Conservation (phyloP, 2,113 vertebrate genomes). For the Rhodinocichla rosea region DNA sequence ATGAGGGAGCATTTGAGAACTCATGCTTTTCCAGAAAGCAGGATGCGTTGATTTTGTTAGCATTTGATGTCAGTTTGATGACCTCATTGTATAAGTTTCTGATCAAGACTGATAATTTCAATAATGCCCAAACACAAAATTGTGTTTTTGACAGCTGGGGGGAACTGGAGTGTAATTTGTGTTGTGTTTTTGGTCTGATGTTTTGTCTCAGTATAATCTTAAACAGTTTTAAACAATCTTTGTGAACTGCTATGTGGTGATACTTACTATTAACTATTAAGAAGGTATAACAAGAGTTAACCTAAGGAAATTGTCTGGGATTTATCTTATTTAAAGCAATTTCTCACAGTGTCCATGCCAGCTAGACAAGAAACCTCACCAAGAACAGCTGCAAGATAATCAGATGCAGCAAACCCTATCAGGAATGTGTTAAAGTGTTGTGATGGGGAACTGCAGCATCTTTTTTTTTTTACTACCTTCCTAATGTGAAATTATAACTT, state of each 20-base stretch:
- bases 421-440: background rate
- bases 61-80: background rate
- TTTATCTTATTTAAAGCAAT: background rate
- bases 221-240: background rate
- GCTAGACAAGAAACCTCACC: background rate
- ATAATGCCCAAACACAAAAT: background rate
- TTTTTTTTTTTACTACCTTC: background rate
- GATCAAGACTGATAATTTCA: background rate
- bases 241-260: background rate
- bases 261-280: background rate
- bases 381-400: slow-evolving; percentile 23
- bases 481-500: background rate
- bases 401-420: background rate
- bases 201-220: background rate
- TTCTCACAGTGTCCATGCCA: background rate
- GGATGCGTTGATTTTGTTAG: background rate
- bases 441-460: background rate
- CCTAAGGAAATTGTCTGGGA: background rate
- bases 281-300: background rate
- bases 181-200: background rate
- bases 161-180: rapidly evolving
- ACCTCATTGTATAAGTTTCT: background rate
- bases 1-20: background rate
- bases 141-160: background rate
- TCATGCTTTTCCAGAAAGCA: background rate